phyloP scores from a whole-genome alignment of 2,113 vertebrate species.

The Aldabrachelys gigantea region DNA sequence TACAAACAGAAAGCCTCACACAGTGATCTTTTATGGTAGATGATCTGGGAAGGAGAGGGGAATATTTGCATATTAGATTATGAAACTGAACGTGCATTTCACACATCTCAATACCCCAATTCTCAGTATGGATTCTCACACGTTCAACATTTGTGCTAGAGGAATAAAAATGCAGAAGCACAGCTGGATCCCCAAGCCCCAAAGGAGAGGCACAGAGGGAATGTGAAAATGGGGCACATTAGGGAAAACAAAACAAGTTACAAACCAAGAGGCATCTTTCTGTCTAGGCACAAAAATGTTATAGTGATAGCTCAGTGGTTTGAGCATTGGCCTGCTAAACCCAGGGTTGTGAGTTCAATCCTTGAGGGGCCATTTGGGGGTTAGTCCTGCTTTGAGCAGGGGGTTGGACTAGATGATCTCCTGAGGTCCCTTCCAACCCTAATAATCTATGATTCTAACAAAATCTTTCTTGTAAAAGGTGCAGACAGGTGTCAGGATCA shows the following conservation, averaged over 20 bases:
- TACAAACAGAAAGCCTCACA: slow-evolving; percentile 72
- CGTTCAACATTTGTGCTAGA: slow-evolving; percentile 77
- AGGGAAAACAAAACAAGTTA: slow-evolving; percentile 78
- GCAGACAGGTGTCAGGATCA: not conserved
- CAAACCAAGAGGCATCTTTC: slow-evolving; percentile 79
- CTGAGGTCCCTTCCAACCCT: no score
- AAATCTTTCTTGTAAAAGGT: slow-evolving; percentile 81
- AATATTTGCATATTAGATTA: slow-evolving; percentile 64
- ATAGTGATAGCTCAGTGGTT: no score
- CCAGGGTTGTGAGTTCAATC: no score
- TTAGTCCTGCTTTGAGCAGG: no score
- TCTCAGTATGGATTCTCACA: slow-evolving; percentile 37
- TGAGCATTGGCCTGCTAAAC: no score
- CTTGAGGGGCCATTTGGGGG: no score
- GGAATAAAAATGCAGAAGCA: slow-evolving; percentile 74
- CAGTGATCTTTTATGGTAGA: slow-evolving; percentile 67
- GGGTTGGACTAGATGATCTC: no score
- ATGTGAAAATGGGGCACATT: slow-evolving; percentile 51
- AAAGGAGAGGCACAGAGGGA: slow-evolving; percentile 70
- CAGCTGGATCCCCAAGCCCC: slow-evolving; percentile 65
- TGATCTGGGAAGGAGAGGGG: slow-evolving; percentile 65
- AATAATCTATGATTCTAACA: no score
- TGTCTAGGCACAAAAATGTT: slow-evolving; percentile 93
- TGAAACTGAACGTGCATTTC: slow-evolving; percentile 71
- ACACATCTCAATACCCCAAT: slow-evolving; percentile 55